phyloP scores from a whole-genome alignment of 2,888 invertebrate species.

The Cosmia trapezina region DNA sequence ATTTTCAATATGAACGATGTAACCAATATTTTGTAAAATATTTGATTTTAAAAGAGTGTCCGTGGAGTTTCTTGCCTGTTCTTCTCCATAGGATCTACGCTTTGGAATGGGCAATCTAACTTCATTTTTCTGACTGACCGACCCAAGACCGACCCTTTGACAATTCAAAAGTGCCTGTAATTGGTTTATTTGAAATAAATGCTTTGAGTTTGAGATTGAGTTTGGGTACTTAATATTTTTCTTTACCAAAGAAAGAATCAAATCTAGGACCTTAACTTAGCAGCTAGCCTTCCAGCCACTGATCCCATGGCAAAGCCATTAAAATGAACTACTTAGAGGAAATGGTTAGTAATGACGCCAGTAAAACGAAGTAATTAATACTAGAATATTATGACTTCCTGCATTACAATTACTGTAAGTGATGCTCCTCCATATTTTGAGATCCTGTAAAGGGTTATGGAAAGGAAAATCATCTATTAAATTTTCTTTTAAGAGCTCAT shows the following conservation, averaged over 20 bases:
- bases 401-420: background rate
- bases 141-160: too few relatives aligned
- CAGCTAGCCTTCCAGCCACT: background rate
- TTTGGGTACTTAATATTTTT: background rate
- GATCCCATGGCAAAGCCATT: background rate
- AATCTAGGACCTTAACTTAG: background rate
- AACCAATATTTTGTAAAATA: too few relatives aligned
- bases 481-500: background rate
- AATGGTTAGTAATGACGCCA: conserved; percentile 20
- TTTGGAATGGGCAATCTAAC: too few relatives aligned
- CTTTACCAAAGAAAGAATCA: background rate
- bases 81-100: too few relatives aligned
- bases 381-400: conserved; percentile 33
- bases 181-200: too few relatives aligned
- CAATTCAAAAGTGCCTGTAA: too few relatives aligned
- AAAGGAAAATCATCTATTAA: background rate
- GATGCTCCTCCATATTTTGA: background rate
- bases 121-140: too few relatives aligned
- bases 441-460: background rate
- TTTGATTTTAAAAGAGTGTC: too few relatives aligned
- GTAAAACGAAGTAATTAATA: conserved; percentile 25
- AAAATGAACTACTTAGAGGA: conserved; percentile 22
- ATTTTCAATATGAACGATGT: too few relatives aligned
- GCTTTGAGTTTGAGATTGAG: too few relatives aligned
- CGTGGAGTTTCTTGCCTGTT: too few relatives aligned